Conservation (phyloP, 1,140 invertebrate genomes). For the Himalopsyche phryganea region DNA sequence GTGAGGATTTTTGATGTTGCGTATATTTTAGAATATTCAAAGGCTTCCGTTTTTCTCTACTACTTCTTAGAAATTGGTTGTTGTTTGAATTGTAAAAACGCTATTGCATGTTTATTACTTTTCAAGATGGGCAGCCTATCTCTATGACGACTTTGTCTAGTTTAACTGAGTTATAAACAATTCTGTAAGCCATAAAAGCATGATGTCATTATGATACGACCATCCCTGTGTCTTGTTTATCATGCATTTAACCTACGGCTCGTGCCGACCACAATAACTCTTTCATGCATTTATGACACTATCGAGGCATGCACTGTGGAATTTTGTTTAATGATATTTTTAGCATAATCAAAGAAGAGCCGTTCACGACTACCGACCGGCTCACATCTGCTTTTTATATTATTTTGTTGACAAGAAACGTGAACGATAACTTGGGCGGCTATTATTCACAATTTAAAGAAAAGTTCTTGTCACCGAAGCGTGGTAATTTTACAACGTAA, state of each 20-base stretch:
- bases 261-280: constrained; percentile 8
- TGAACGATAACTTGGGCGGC: constrained; percentile 13
- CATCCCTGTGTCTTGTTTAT: constrained; percentile 1
- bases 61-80: too few relatives aligned
- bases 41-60: too few relatives aligned
- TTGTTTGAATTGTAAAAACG: too few relatives aligned
- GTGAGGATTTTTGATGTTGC: too few relatives aligned
- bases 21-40: too few relatives aligned
- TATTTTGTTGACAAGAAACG: constrained; percentile 15
- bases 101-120: too few relatives aligned
- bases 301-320: constrained; percentile 7
- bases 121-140: too few relatives aligned
- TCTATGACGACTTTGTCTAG: too few relatives aligned
- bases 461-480: constrained; percentile 23
- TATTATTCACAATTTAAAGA: constrained; percentile 27
- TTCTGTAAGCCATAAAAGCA: too few relatives aligned
- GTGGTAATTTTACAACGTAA: constrained; percentile 24
- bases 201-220: background rate
- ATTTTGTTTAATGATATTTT: constrained; percentile 16
- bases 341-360: constrained; percentile 18
- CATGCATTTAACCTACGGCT: background rate
- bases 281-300: constrained; percentile 22
- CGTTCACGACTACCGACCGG: background rate
- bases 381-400: constrained; percentile 3
- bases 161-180: too few relatives aligned